Base-by-base conservation (phyloP, 2,113 vertebrate species). In the Pachypanchax playfairii region DNA sequence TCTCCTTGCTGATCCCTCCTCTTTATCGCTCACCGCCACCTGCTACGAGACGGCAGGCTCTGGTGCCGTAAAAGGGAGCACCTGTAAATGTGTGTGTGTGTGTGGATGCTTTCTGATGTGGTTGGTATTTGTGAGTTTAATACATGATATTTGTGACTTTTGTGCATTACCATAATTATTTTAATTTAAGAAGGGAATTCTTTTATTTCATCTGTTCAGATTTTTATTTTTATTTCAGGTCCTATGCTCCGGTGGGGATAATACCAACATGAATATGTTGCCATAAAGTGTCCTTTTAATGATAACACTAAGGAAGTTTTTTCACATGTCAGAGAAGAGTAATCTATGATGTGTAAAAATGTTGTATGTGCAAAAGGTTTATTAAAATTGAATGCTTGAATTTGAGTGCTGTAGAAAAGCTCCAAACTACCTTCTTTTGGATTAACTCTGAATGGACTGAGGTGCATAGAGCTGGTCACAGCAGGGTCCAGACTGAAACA, bases 11-110 rank as follows among this genome's bases (percentile, higher is more conserved):
- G 84, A 91, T 49, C 39, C 92, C 88, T 90, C 91, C 29, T 91
- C 92, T 94, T 95, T 95, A 95, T 96, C 93, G 10, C 87, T 77
- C 85, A 73, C 90, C 81, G 88, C 91, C 95, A 95, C 91, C 91
- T 85, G 91, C 90, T 82, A 87, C 73, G 80, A 87, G 87, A 88
- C 54, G 7, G 70, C 66, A 33, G 48, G 9, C 24, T 47, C 58
- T 43, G 86, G 87, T 70, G 36, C 80, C 73, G 83, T 74, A 13
- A 70, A 54, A 58, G 35, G 25, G 21, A 85, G 84, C 89, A 91
- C 72, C 65, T 82, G 66, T 70, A 46, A 64, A 73, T 55, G 60
- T 63, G 62, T 59, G 68, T 31, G 35, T 21, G 14, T 52, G 25
- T 4, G 22, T 7, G 54, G 51, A 55, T 65, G 70, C 31, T 33